Conservation (phyloP, 2,888 invertebrate genomes). For the Drosophila austrosaltans region DNA sequence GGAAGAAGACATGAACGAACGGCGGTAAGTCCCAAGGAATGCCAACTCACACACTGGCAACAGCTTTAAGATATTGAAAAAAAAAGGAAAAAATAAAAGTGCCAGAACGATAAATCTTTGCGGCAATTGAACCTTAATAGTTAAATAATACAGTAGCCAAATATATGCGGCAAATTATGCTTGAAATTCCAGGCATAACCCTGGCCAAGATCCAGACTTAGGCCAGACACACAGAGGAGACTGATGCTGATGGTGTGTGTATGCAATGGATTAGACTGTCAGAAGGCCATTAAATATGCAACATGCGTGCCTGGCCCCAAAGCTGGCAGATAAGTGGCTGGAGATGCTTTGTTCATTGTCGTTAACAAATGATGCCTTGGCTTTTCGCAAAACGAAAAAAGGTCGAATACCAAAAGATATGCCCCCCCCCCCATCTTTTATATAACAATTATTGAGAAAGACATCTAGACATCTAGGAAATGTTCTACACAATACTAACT, state of each 20-base stretch:
- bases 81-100: conserved; percentile 16
- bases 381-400: not conserved
- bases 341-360: conserved; percentile 11
- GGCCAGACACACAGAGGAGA: conserved; percentile 3
- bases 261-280: conserved; percentile 53
- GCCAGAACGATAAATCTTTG: conserved; percentile 57
- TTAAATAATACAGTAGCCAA: conserved; percentile 72
- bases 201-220: conserved; percentile 40
- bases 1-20: conserved; percentile 36
- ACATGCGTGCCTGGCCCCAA: conserved; percentile 55
- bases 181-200: conserved; percentile 72
- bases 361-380: conserved; percentile 22
- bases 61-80: conserved; percentile 55
- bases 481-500: not conserved
- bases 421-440: not conserved
- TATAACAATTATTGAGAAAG: not conserved
- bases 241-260: conserved; percentile 7
- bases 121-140: conserved; percentile 76
- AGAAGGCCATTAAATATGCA: conserved; percentile 71
- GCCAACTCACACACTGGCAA: not conserved
- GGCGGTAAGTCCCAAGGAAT: conserved; percentile 21
- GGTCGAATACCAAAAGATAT: not conserved
- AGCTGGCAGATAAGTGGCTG: conserved; percentile 24
- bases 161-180: conserved; percentile 72
- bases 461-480: not conserved